A percentile compares a stretch with the other conserved stretches of the same genome.
Evolutionary conservation across 2,113 vertebrate genomes (phyloP).

Genomic region (Carassius gibelio): DNA sequence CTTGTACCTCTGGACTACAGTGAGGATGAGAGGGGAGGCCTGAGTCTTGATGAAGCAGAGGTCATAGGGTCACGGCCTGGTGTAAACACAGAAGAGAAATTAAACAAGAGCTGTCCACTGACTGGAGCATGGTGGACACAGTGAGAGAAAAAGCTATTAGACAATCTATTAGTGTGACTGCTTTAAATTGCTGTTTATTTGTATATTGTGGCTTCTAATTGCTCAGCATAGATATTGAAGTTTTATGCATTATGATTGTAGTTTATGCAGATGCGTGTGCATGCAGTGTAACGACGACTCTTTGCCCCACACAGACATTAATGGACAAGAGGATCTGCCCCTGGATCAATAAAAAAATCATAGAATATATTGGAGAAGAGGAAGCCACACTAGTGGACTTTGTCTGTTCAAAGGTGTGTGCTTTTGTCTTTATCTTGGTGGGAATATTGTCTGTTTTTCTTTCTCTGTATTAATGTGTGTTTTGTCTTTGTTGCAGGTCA

Average conservation of each 20-base stretch:
- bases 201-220: neutral
- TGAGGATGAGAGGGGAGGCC: slow-evolving; percentile 88
- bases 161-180: neutral
- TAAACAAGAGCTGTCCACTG: slow-evolving; percentile 93
- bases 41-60: slow-evolving; percentile 64
- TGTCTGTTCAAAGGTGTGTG: slow-evolving; percentile 93
- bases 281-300: neutral
- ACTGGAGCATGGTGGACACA: slow-evolving; percentile 97
- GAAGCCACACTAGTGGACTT: slow-evolving; percentile 97
- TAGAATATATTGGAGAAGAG: slow-evolving; percentile 98
- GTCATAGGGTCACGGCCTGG: slow-evolving; percentile 77
- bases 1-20: slow-evolving; percentile 96
- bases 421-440: neutral
- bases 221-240: neutral
- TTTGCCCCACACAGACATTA: slow-evolving; percentile 77
- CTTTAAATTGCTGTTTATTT: neutral
- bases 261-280: neutral
- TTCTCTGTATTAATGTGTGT: neutral
- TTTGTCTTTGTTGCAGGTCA: slow-evolving; percentile 79
- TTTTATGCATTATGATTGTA: too few relatives aligned
- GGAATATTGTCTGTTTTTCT: neutral
- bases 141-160: slow-evolving; percentile 73
- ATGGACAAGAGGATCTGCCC: slow-evolving; percentile 97
- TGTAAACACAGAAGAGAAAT: slow-evolving; percentile 93
- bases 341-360: slow-evolving; percentile 99